Conservation (phyloP, 2,888 invertebrate species). For the Andricus quercusramuli region DNA sequence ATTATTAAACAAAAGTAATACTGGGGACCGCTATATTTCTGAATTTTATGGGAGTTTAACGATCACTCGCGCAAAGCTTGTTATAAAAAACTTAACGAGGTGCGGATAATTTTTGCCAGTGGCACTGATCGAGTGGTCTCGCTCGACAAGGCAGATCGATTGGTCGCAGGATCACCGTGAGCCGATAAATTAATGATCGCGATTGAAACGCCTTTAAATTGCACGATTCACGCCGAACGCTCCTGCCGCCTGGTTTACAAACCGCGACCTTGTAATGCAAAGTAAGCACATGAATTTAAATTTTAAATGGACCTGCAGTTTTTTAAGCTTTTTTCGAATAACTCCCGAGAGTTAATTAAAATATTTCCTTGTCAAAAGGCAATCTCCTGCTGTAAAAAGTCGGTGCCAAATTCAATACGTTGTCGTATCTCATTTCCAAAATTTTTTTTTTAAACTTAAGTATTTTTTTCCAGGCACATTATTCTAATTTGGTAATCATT, state of each 20-base stretch:
- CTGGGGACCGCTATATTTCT: slow-evolving; percentile 30
- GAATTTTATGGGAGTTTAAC: slow-evolving; percentile 51
- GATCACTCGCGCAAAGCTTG: slow-evolving; percentile 44
- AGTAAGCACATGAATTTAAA: slow-evolving; percentile 35
- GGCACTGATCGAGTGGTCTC: slow-evolving; percentile 40
- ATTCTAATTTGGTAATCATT: too few species aligned
- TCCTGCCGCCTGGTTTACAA: slow-evolving; percentile 38
- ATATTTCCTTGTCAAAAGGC: slow-evolving; percentile 7
- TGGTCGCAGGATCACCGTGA: slow-evolving; percentile 34
- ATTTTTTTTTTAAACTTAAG: not conserved
- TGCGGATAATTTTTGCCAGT: slow-evolving; percentile 45
- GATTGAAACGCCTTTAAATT: slow-evolving; percentile 37
- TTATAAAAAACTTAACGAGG: slow-evolving; percentile 51
- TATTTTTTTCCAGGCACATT: too few species aligned
- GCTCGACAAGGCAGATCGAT: slow-evolving; percentile 40
- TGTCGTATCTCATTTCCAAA: not conserved
- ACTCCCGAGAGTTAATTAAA: slow-evolving; percentile 29
- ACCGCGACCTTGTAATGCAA: slow-evolving; percentile 37
- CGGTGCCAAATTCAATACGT: not conserved
- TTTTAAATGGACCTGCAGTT: slow-evolving; percentile 4
- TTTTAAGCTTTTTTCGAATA: slow-evolving; percentile 20
- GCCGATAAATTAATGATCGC: slow-evolving; percentile 40
- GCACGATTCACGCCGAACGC: slow-evolving; percentile 23
- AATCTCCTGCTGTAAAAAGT: not conserved
- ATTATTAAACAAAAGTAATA: slow-evolving; percentile 28